A percentile compares a stretch with the other conserved stretches of the same genome.
Evolutionary conservation across 1,140 invertebrate species (phyloP).

Genomic region (Pomphorhynchus laevis): DNA sequence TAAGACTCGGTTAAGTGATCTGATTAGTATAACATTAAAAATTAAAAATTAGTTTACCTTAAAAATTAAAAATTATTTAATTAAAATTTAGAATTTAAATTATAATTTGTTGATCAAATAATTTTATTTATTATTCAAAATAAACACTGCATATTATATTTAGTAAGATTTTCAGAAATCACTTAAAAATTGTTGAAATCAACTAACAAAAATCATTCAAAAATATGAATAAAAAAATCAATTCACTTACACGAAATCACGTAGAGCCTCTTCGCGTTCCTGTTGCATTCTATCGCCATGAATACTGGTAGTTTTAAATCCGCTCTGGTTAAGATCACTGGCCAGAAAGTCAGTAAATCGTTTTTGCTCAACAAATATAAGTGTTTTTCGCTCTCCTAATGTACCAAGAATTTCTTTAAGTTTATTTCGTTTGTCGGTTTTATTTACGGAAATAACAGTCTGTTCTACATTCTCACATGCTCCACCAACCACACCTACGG

Average conservation of each 20-base stretch:
- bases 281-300: constrained; percentile 37
- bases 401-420: constrained; percentile 7
- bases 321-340: constrained; percentile 23
- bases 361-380: constrained; percentile 63
- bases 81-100: too few relatives aligned
- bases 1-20: too few relatives aligned
- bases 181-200: neutral
- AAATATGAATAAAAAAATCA: too few relatives aligned
- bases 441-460: constrained; percentile 26
- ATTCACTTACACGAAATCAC: constrained; percentile 31
- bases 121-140: too few relatives aligned
- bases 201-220: neutral
- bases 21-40: too few relatives aligned
- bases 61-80: too few relatives aligned
- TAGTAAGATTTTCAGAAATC: neutral
- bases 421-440: constrained; percentile 7
- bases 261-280: constrained; percentile 47
- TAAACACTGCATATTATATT: too few relatives aligned
- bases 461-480: constrained; percentile 60
- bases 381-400: constrained; percentile 24
- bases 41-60: too few relatives aligned
- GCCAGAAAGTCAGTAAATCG: constrained; percentile 45
- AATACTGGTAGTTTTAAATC: constrained; percentile 29
- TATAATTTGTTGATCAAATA: too few relatives aligned
- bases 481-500: constrained; percentile 47